phyloP scores from a whole-genome alignment of 1,140 invertebrate genomes.

The Magallana gigas region DNA sequence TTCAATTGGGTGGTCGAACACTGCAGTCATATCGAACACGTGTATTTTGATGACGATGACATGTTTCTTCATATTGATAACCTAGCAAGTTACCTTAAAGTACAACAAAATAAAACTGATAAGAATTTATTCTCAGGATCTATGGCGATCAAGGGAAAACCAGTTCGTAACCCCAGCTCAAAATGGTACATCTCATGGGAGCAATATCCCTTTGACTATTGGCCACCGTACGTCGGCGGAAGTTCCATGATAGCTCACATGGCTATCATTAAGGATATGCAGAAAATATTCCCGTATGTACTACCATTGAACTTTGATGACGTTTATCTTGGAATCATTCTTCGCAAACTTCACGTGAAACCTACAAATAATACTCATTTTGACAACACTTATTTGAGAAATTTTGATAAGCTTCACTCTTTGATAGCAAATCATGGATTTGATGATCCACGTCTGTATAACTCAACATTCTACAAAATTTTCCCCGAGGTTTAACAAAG shows the following conservation, averaged over 20 bases:
- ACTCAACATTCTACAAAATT: not conserved
- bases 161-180: conserved; percentile 27
- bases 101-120: not conserved
- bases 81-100: not conserved
- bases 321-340: conserved; percentile 51
- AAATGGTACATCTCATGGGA: conserved; percentile 71
- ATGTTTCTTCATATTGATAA: conserved; percentile 10
- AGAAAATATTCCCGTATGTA: conserved; percentile 40
- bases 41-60: conserved; percentile 46
- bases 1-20: conserved; percentile 34
- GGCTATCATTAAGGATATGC: conserved; percentile 38
- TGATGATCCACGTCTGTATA: not conserved
- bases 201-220: conserved; percentile 70
- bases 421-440: conserved; percentile 40
- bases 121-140: not conserved
- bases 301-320: conserved; percentile 50
- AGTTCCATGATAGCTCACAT: conserved; percentile 60
- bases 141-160: not conserved
- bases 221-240: conserved; percentile 73
- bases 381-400: not conserved
- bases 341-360: conserved; percentile 14
- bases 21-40: not conserved
- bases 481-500: not conserved
- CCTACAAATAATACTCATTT: conserved; percentile 25
- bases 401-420: not conserved